A percentile compares a stretch with the other conserved stretches of the same genome.
Evolutionary conservation across 2,113 vertebrate genomes (phyloP).

Genomic region (Alligator mississippiensis): DNA sequence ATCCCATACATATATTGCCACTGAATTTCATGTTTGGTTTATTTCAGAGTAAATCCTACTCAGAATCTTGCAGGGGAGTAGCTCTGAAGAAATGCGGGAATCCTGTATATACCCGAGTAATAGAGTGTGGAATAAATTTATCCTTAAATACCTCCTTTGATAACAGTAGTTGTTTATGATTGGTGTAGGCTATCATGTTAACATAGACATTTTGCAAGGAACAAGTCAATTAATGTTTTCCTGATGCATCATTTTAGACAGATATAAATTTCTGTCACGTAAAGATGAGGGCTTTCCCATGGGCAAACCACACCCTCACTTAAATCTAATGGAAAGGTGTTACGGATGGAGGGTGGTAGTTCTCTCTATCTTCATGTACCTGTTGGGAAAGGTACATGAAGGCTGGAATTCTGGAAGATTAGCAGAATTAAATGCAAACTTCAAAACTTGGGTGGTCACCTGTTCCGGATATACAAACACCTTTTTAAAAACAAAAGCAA

Average conservation of each 20-base stretch:
- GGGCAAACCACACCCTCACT: background rate
- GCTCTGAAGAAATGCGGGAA: accelerated
- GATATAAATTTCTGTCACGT: background rate
- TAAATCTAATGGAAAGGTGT: background rate
- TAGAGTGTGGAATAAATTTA: background rate
- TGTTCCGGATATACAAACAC: background rate
- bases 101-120: background rate
- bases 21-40: background rate
- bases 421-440: background rate
- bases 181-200: background rate
- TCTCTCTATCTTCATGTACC: background rate
- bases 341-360: background rate
- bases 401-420: background rate
- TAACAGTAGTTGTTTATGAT: background rate
- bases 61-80: background rate
- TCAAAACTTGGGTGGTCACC: background rate
- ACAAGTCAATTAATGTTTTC: background rate
- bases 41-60: background rate
- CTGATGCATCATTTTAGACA: background rate
- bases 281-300: background rate
- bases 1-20: background rate
- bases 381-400: background rate
- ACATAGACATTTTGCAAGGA: background rate
- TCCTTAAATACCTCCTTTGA: background rate
- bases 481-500: background rate